Conservation (phyloP, 2,888 invertebrate genomes). For the Melanophora roralis region DNA sequence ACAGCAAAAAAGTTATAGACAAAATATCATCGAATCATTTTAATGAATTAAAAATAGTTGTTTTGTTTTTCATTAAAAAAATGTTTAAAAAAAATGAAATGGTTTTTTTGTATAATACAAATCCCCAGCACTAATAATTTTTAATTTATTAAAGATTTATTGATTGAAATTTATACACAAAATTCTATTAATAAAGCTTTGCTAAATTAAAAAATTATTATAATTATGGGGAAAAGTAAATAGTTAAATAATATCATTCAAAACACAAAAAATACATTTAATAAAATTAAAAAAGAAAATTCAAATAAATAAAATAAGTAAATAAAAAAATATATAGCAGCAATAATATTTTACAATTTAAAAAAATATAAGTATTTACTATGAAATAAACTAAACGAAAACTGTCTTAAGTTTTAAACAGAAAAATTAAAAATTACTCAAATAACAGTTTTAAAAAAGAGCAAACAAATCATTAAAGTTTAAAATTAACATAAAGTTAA, state of each 20-base stretch:
- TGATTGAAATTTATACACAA: too few species aligned
- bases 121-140: too few species aligned
- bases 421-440: constrained; percentile 12
- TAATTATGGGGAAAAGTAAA: neutral
- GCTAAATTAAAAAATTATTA: neutral
- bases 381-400: constrained; percentile 7
- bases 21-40: too few species aligned
- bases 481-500: constrained; percentile 41
- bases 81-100: too few species aligned
- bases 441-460: constrained; percentile 13
- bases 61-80: too few species aligned
- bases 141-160: too few species aligned
- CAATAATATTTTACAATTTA: constrained; percentile 58
- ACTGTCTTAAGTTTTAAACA: constrained; percentile 57
- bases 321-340: constrained; percentile 40
- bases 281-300: constrained; percentile 24
- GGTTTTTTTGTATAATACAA: too few species aligned
- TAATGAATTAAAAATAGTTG: too few species aligned
- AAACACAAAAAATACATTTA: neutral
- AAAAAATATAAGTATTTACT: constrained; percentile 30
- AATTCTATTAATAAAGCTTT: neutral
- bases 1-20: too few species aligned
- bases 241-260: neutral
- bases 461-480: constrained; percentile 31
- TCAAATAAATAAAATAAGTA: too few species aligned